phyloP scores from a whole-genome alignment of 2,888 invertebrate genomes.

The Harpalus rubripes region DNA sequence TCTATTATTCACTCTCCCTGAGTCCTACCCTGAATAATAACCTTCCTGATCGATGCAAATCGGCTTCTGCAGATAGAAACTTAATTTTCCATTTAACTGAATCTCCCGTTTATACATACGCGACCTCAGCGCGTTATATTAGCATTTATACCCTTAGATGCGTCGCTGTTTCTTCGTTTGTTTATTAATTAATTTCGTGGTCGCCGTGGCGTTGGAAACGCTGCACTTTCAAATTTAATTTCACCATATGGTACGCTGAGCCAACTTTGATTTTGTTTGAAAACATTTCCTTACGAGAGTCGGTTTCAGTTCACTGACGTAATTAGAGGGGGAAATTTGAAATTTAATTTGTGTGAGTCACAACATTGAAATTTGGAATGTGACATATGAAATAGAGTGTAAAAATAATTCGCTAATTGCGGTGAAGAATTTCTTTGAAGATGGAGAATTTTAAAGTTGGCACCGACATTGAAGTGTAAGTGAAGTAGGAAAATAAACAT shows the following conservation, averaged over 20 bases:
- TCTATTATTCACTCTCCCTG: constrained; percentile 22
- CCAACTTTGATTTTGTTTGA: constrained; percentile 28
- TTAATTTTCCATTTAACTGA: constrained; percentile 21
- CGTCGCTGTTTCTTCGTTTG: constrained; percentile 41
- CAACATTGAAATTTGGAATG: not conserved
- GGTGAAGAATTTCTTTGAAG: not conserved
- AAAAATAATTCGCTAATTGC: not conserved
- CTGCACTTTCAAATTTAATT: constrained; percentile 39
- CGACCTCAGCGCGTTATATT: not conserved
- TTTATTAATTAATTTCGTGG: constrained; percentile 41
- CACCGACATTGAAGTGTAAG: not conserved
- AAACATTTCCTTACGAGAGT: not conserved
- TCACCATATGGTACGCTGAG: not conserved
- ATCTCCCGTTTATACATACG: not conserved
- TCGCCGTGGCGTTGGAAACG: not conserved
- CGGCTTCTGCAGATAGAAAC: constrained; percentile 26
- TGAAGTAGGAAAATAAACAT: not conserved
- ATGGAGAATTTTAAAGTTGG: not conserved
- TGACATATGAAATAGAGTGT: not conserved
- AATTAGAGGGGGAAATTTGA: not conserved
- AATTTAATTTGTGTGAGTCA: not conserved
- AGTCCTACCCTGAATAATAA: not conserved
- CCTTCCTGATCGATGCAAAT: constrained; percentile 26
- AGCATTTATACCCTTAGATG: not conserved
- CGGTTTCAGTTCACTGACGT: not conserved